Evolutionary conservation across 2,113 vertebrate genomes (phyloP).

Genomic region (Rhea americana): DNA sequence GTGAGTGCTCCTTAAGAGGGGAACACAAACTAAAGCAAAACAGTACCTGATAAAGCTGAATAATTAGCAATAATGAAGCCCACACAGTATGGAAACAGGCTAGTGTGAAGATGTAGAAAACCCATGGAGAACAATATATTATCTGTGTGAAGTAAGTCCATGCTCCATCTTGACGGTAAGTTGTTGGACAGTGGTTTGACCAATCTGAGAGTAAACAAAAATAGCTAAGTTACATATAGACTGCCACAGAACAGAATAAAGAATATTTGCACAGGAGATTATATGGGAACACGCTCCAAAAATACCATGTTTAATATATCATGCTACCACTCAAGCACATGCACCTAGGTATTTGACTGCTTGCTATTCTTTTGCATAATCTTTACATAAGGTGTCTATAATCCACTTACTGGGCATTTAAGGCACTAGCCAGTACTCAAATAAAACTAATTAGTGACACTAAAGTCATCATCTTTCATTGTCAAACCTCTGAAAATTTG

Average conservation of each 20-base stretch:
- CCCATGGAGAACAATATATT: constrained; percentile 88
- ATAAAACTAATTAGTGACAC: not conserved
- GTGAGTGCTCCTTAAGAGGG: not conserved
- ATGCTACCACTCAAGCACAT: not conserved
- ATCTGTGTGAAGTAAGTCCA: constrained; percentile 80
- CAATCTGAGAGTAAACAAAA: constrained; percentile 79
- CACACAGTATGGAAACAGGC: constrained; percentile 83
- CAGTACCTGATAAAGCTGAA: constrained; percentile 92
- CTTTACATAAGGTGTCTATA: not conserved
- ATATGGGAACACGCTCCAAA: not conserved
- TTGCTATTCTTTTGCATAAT: not conserved
- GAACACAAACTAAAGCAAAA: not conserved
- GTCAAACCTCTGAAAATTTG: not conserved
- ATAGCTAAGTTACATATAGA: not conserved
- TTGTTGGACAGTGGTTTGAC: constrained; percentile 80
- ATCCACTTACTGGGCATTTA: not conserved
- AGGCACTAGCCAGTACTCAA: not conserved
- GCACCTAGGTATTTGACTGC: rapidly evolving
- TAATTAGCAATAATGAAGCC: constrained; percentile 77
- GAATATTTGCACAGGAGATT: not conserved
- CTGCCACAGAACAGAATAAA: not conserved
- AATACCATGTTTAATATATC: not conserved
- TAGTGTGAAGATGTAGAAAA: constrained; percentile 82
- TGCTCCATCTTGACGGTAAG: constrained; percentile 74
- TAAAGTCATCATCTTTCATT: not conserved